A percentile compares a stretch with the other conserved stretches of the same genome.
Conservation (phyloP, 2,888 invertebrate genomes). For the Aphodius granarius region DNA sequence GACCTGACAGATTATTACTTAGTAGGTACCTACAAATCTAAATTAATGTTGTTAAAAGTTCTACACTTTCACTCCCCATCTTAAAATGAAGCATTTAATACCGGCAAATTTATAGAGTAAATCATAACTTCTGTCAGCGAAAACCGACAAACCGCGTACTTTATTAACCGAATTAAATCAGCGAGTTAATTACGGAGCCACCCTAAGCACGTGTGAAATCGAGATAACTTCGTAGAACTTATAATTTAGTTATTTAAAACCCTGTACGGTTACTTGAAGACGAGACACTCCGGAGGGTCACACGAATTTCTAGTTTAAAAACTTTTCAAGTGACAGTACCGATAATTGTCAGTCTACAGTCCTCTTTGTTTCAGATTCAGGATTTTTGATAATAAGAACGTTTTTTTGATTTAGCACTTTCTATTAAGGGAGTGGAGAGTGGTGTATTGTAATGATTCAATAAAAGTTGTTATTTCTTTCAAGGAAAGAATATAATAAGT, state of each 20-base stretch:
- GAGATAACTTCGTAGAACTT: background rate
- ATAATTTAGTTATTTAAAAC: background rate
- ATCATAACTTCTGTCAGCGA: background rate
- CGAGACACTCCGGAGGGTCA: background rate
- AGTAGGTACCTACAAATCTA: background rate
- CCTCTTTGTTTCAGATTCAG: too few species aligned
- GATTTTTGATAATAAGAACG: too few species aligned
- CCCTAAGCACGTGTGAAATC: background rate
- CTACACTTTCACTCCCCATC: background rate
- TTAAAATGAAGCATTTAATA: background rate
- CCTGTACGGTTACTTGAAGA: background rate
- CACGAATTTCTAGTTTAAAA: too few species aligned
- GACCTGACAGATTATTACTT: background rate
- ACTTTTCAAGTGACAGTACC: too few species aligned
- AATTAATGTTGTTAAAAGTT: background rate
- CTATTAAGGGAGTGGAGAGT: too few species aligned
- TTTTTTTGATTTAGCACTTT: too few species aligned
- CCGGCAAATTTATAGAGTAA: background rate
- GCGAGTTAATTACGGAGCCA: background rate
- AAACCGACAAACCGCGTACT: background rate
- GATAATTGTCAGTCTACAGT: too few species aligned
- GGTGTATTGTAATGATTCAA: too few species aligned
- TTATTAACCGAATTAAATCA: background rate
- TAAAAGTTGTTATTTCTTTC: too few species aligned
- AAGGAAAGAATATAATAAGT: too few species aligned